Evolutionary conservation across 2,797 vertebrate species (phyloP), one percentile per base, ranked within the genome.

Genomic region (Nasua narica): DNA sequence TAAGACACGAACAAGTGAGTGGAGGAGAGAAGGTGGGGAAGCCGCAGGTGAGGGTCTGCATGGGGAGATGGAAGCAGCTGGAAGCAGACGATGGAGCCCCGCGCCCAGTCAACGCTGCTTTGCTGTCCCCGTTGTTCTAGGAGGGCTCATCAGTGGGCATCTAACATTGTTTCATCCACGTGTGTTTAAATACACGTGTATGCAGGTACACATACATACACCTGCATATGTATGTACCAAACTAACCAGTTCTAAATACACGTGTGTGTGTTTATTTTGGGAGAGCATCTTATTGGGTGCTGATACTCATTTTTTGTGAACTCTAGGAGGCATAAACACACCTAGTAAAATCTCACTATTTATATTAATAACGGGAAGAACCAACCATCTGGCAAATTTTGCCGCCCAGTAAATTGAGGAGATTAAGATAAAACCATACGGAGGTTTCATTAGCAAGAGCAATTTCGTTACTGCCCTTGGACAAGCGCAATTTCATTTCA

Each of bases 1-100:
- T 81, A 46, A 92, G 92, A 4, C 25, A 70, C 77, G 77, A 95
- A 90, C 93, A 69, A 50, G 11, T 32, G 19, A 25, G 9, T 88
- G 90, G 54, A 74, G 90, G 95, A 79, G 92, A 96, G 94, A 87
- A 87, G 78, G 85, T 79, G 74, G 86, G 79, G 96, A 81, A 96
- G 97, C 95, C 98, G 98, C 98, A 98, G 97, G 93, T 95, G 97
- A 98, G 93, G 97, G 98, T 98, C 98, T 96, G 94, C 95, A 96
- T 97, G 98, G 98, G 98, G 98, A 98, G 97, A 97, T 87, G 98
- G 98, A 99, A 98, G 98, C 99, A 99, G 99, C 99, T 99, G 99
- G 99, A 99, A 99, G 98, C 98, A 99, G 96, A 98, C 97, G 96
- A 97, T 98, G 96, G 97, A 98, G 97, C 98, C 98, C 98, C 98